Evolutionary conservation across 2,888 invertebrate species (phyloP).

Genomic region (Mantis religiosa): DNA sequence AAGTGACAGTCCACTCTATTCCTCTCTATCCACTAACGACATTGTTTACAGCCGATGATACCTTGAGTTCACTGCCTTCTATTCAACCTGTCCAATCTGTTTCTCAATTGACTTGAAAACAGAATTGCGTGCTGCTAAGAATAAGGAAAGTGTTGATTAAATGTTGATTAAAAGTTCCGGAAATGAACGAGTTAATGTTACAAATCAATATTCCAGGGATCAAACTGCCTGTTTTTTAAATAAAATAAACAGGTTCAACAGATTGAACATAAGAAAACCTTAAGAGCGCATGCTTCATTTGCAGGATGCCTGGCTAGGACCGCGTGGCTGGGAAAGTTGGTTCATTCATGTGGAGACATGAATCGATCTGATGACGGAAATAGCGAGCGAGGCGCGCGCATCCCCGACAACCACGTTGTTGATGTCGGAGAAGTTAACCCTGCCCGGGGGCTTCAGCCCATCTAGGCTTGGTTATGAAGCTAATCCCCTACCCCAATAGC

Average conservation of each 20-base stretch:
- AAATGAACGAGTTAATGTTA: no score
- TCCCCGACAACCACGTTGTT: neutral
- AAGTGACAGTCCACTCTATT: no score
- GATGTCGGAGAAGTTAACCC: neutral
- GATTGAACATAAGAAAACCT: neutral
- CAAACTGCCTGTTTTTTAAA: neutral
- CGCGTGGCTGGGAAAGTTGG: neutral
- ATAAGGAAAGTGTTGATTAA: no score
- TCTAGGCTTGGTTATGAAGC: no score
- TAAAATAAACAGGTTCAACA: neutral
- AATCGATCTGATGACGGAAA: neutral
- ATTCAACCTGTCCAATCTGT: no score
- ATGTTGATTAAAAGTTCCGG: no score
- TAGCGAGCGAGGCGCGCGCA: neutral
- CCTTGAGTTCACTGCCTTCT: no score
- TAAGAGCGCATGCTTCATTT: neutral
- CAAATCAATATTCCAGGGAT: no score
- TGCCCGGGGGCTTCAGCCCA: neutral
- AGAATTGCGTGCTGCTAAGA: no score
- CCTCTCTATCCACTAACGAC: no score
- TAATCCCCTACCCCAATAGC: neutral
- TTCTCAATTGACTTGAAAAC: no score
- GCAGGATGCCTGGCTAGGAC: neutral
- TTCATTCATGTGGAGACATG: neutral
- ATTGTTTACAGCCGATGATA: no score